Conservation (phyloP, 1,140 invertebrate genomes). For the Latrodectus geometricus region DNA sequence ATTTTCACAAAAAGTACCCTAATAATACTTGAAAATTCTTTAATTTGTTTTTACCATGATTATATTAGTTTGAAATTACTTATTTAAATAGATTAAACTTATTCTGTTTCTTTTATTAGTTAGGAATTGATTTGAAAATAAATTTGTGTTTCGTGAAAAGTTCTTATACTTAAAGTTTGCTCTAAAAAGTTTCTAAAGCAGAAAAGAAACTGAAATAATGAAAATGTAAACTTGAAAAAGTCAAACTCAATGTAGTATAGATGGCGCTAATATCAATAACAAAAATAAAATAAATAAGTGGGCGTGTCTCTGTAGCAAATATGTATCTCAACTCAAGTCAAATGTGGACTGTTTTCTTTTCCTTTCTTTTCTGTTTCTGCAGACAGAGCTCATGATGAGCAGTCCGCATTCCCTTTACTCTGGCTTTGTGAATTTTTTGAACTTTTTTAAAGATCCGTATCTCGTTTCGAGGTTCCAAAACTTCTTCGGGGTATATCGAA, state of each 20-base stretch:
- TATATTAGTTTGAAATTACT: too few species aligned
- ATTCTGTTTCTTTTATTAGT: too few species aligned
- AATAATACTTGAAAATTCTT: too few species aligned
- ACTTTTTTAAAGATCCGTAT: constrained; percentile 74
- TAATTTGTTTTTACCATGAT: too few species aligned
- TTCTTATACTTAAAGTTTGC: not conserved
- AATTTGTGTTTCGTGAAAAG: too few species aligned
- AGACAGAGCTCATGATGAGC: constrained; percentile 43
- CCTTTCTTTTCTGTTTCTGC: constrained; percentile 25
- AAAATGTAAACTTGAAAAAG: not conserved
- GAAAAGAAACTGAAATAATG: not conserved
- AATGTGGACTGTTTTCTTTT: not conserved
- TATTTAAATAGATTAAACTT: too few species aligned
- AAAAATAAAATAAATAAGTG: not conserved
- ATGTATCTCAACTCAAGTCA: constrained; percentile 24
- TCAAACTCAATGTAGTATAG: too few species aligned
- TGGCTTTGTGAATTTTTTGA: constrained; percentile 29
- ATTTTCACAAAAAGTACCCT: too few species aligned
- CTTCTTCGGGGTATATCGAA: constrained; percentile 75
- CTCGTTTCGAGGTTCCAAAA: constrained; percentile 79
- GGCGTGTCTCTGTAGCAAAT: constrained; percentile 7
- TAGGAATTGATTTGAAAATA: too few species aligned
- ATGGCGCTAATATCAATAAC: too few species aligned
- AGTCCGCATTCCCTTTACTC: constrained; percentile 12
- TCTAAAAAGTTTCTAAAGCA: not conserved